Evolutionary conservation across 2,113 vertebrate species (phyloP), one percentile per base, ranked within the genome.

Genomic region (Thermophis baileyi): DNA sequence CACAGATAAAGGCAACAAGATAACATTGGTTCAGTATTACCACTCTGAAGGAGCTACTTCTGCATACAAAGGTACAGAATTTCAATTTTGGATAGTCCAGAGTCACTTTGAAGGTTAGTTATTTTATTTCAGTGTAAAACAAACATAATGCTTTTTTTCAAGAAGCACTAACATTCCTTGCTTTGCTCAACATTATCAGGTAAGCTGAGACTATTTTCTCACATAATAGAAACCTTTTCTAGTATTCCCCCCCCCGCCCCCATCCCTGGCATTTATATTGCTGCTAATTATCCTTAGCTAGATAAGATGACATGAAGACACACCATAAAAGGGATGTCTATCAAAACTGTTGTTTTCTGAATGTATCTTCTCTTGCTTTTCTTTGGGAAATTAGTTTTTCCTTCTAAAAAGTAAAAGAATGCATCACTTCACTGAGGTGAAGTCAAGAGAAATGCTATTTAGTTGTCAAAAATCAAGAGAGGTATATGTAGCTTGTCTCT

Each of bases 281-380:
- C 0, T 0, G 92, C 92, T 96, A 92, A 93, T 96, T 97, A 96
- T 97, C 95, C 97, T 96, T 96, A 97, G 95, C 96, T 89, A 47
- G 95, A 94, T 94, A 95, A 96, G 96, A 94, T 95, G 94, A 94
- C 94, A 94, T 97, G 96, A 96, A 96, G 95, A 95, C 96, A 93
- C 94, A 96, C 91, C 85, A 89, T 92, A 91, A 96, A 95, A 94
- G 94, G 86, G 95, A 60, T 93, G 95, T 95, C 95, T 96, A 97
- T 96, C 93, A 94, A 46, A 85, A 53, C 14, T 49, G 10, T 91
- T 96, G 92, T 96, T 96, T 97, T 97, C 96, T 96, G 94, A 97
- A 97, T 95, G 95, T 95, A 95, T 95, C 95, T 96, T 95, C 91
- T 92, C 30, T 96, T 95, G 95, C 94, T 96, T 91, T 95, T 97